phyloP scores from a whole-genome alignment of 2,888 invertebrate species.

The Mactromeris polynyma region DNA sequence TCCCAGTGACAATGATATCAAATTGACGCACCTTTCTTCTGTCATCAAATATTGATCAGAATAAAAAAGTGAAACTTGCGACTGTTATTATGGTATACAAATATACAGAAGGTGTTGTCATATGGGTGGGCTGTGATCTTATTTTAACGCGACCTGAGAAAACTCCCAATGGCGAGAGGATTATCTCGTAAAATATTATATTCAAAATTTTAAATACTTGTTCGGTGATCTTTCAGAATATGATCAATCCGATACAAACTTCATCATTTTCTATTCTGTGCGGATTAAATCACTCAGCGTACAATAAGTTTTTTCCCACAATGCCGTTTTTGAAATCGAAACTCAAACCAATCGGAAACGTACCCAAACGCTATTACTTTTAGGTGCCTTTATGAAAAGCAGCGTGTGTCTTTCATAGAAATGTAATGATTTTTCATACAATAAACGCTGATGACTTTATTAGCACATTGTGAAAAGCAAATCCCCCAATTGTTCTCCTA shows the following conservation, averaged over 20 bases:
- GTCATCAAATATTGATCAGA: conserved; percentile 31
- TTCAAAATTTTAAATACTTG: conserved; percentile 29
- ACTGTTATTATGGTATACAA: conserved; percentile 40
- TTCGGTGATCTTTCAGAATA: conserved; percentile 35
- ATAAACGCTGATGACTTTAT: conserved; percentile 65
- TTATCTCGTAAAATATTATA: conserved; percentile 28
- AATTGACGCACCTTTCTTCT: conserved; percentile 4
- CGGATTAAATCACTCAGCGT: conserved; percentile 62
- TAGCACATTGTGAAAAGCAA: conserved; percentile 68
- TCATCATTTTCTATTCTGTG: conserved; percentile 50
- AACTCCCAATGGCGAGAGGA: conserved; percentile 11
- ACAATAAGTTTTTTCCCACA: conserved; percentile 58
- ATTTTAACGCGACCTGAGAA: background rate
- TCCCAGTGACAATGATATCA: conserved; percentile 8
- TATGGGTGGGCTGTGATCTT: conserved; percentile 36
- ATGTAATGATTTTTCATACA: conserved; percentile 65
- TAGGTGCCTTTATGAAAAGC: conserved; percentile 54
- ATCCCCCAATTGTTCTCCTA: conserved; percentile 62
- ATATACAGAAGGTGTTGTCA: conserved; percentile 34
- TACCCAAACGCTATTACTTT: conserved; percentile 65
- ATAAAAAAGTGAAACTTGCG: conserved; percentile 21
- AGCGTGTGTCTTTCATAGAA: conserved; percentile 60
- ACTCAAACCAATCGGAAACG: conserved; percentile 64
- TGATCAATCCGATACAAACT: conserved; percentile 35
- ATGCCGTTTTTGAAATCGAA: conserved; percentile 53